These are phyloP conservation scores for Periophthalmus modestus DNA, from an alignment of 2,113 vertebrate species.

Conservation along the genomic window DNA sequence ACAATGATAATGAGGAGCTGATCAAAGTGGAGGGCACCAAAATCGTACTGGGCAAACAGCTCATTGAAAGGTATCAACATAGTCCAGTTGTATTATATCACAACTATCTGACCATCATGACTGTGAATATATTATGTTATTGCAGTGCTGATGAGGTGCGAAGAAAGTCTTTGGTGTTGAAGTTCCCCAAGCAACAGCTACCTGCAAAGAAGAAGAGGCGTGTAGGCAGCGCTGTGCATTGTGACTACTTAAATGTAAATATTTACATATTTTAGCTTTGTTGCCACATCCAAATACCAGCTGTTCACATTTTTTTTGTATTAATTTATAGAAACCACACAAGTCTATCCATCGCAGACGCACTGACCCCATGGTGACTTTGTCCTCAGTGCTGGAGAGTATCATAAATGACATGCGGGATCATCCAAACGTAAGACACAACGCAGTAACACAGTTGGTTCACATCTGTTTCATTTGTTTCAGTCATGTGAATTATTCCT, in stretches of 20 bases:
- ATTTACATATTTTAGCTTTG: not conserved
- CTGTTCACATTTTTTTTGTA: not conserved
- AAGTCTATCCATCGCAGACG: constrained; percentile 96
- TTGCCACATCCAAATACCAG: not conserved
- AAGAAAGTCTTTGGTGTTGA: constrained; percentile 95
- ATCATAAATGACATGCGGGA: constrained; percentile 98
- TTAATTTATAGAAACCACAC: constrained; percentile 85
- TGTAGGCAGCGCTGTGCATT: constrained; percentile 92
- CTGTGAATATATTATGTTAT: not conserved
- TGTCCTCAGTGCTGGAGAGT: constrained; percentile 93
- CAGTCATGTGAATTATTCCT: not conserved
- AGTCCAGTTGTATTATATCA: not conserved
- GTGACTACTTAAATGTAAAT: constrained; percentile 96
- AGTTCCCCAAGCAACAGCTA: constrained; percentile 97
- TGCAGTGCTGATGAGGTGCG: constrained; percentile 96
- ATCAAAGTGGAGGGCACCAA: constrained; percentile 99
- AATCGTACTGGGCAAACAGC: constrained; percentile 96
- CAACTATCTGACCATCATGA: not conserved
- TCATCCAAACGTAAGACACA: constrained; percentile 86
- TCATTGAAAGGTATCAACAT: constrained; percentile 90
- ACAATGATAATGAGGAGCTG: constrained; percentile 97
- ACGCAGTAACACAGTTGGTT: not conserved
- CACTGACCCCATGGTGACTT: constrained; percentile 96
- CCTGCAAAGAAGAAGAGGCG: constrained; percentile 96
- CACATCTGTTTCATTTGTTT: not conserved